These are phyloP conservation scores for Diachasmimorpha longicaudata DNA, from an alignment of 1,140 invertebrate genomes.

Conservation along the genomic window DNA sequence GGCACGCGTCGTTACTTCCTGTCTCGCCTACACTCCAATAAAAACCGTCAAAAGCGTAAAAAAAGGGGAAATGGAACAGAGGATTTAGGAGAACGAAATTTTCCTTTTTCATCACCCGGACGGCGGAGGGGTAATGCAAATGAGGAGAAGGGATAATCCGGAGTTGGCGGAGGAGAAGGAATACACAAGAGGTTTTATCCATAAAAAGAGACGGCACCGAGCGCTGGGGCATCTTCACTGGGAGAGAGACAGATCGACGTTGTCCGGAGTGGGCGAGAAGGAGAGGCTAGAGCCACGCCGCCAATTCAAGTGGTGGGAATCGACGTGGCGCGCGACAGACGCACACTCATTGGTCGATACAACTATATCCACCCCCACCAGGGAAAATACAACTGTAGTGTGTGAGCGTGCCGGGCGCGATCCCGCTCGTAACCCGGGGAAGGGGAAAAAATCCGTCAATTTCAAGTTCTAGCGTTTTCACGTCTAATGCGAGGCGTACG, in stretches of 20 bases:
- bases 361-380: slow-evolving; percentile 32
- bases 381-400: not conserved
- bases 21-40: not conserved
- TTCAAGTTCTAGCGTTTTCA: slow-evolving; percentile 39
- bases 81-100: not conserved
- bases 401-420: slow-evolving; percentile 19
- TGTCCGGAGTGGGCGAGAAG: not conserved
- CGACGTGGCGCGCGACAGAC: slow-evolving; percentile 52
- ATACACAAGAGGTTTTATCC: not conserved
- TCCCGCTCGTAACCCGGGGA: slow-evolving; percentile 34
- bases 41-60: not conserved
- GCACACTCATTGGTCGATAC: slow-evolving; percentile 40
- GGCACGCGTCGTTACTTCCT: slow-evolving; percentile 4
- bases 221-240: slow-evolving; percentile 3
- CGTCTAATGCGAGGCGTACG: not conserved
- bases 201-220: slow-evolving; percentile 10
- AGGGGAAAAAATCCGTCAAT: slow-evolving; percentile 49
- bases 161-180: not conserved
- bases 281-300: slow-evolving; percentile 28
- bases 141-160: slow-evolving; percentile 28
- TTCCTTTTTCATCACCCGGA: not conserved
- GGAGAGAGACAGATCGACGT: not conserved
- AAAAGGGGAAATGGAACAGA: not conserved
- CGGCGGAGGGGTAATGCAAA: not conserved
- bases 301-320: slow-evolving; percentile 46